phyloP scores from a whole-genome alignment of 30 jellyfish, hydroid and myxozoan species.

The Aurelia sp. region DNA sequence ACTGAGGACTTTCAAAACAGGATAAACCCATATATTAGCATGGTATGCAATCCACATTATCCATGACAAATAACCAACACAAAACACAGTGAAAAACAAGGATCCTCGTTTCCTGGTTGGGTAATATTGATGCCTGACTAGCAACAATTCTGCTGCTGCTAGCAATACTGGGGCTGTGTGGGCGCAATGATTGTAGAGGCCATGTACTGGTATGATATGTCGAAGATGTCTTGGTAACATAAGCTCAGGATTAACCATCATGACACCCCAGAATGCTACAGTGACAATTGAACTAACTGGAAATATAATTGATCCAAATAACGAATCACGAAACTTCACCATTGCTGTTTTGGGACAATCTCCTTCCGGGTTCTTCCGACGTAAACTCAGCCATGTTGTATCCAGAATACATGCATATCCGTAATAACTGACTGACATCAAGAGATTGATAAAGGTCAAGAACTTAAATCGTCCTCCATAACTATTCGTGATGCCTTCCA shows the following conservation, averaged over 20 bases:
- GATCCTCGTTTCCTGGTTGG: conserved; percentile 43
- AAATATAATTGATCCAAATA: conserved; percentile 57
- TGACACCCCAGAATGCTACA: conserved; percentile 70
- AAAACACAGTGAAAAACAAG: conserved; percentile 27
- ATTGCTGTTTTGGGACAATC: background rate
- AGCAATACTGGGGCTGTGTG: conserved; percentile 66
- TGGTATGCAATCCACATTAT: conserved; percentile 76
- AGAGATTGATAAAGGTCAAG: conserved; percentile 59
- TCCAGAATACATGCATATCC: conserved; percentile 47
- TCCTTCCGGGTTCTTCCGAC: background rate
- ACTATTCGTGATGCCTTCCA: conserved; percentile 61
- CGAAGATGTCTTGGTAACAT: conserved; percentile 68
- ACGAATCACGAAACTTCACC: conserved; percentile 40
- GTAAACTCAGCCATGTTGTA: background rate
- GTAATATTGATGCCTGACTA: conserved; percentile 32
- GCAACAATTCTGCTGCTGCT: conserved; percentile 22
- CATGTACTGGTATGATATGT: conserved; percentile 69
- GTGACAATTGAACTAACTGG: conserved; percentile 60
- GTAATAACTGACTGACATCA: conserved; percentile 40
- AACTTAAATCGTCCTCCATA: conserved; percentile 85
- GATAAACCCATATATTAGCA: conserved; percentile 85
- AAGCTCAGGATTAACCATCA: conserved; percentile 67
- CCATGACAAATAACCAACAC: conserved; percentile 71
- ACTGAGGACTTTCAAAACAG: conserved; percentile 65
- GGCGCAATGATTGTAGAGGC: conserved; percentile 72